Evolutionary conservation across 2,797 vertebrate genomes (phyloP).

Genomic region (Adelosebastes latens): DNA sequence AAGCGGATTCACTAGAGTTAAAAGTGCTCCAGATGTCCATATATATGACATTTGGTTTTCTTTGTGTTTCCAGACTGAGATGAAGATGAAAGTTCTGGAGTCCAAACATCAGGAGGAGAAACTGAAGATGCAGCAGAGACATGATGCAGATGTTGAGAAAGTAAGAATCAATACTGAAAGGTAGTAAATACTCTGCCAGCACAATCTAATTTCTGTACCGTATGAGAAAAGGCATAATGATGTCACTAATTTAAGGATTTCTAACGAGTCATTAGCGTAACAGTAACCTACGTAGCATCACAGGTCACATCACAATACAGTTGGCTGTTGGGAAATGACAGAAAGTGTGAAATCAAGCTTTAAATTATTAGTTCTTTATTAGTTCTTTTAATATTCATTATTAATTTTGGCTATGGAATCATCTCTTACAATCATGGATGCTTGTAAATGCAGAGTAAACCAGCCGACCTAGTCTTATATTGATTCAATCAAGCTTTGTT

Average conservation of each 20-base stretch:
- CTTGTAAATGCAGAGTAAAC: background rate
- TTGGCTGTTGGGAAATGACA: background rate
- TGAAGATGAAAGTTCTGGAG: conserved; percentile 91
- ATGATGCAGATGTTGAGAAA: conserved; percentile 92
- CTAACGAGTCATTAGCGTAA: background rate
- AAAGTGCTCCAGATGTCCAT: background rate
- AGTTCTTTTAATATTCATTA: background rate
- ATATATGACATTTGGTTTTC: conserved; percentile 8
- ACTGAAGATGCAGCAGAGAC: conserved; percentile 92
- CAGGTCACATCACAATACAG: background rate
- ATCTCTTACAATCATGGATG: background rate
- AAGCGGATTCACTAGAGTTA: background rate
- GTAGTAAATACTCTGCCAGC: background rate
- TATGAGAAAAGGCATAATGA: background rate
- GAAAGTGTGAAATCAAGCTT: background rate
- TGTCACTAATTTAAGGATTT: background rate
- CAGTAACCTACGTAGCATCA: background rate
- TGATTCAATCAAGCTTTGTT: background rate
- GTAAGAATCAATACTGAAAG: conserved; percentile 72
- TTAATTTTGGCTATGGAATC: background rate
- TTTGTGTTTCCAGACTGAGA: conserved; percentile 82
- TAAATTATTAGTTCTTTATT: background rate
- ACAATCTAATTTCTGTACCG: background rate
- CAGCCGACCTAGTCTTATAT: background rate
- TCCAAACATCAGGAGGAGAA: conserved; percentile 94